These are phyloP conservation scores for Aporophyla lueneburgensis DNA, from an alignment of 2,888 invertebrate genomes.

Conservation along the genomic window DNA sequence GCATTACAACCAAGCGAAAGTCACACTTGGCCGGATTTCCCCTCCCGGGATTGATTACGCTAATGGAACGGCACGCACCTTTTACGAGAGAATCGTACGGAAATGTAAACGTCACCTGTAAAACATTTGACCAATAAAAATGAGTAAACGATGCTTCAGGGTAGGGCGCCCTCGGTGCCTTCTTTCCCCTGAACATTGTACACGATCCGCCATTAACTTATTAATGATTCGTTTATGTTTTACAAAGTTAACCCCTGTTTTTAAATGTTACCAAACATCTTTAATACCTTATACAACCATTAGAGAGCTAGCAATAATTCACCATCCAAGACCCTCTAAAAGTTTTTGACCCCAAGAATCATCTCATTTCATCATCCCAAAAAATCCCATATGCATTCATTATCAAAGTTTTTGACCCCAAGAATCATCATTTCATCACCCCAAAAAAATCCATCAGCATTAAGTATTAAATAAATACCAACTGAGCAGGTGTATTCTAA, in stretches of 20 bases:
- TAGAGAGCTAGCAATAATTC: not conserved
- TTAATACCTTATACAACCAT: not conserved
- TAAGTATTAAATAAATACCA: too few species aligned
- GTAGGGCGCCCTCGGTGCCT: not conserved
- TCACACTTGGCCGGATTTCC: slow-evolving; percentile 11
- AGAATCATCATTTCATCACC: not conserved
- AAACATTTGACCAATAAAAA: slow-evolving; percentile 61
- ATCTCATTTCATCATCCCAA: fast-evolving
- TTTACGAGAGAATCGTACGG: slow-evolving; percentile 50
- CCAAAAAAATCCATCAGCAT: not conserved
- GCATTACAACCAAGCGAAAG: not conserved
- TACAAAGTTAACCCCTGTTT: slow-evolving; percentile 11
- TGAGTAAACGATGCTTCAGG: slow-evolving; percentile 43
- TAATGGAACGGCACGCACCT: slow-evolving; percentile 55
- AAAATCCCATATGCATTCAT: not conserved
- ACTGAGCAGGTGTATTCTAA: not conserved
- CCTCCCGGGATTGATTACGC: slow-evolving; percentile 49
- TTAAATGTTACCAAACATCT: not conserved
- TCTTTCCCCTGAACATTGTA: slow-evolving; percentile 36
- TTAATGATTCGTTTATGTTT: slow-evolving; percentile 37
- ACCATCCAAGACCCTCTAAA: not conserved
- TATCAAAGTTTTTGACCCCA: not conserved
- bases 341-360: not conserved
- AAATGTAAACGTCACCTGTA: slow-evolving; percentile 52
- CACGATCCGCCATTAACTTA: slow-evolving; percentile 39